These are phyloP conservation scores for Rapana venosa DNA, from an alignment of 2,888 invertebrate species.

Conservation along the genomic window DNA sequence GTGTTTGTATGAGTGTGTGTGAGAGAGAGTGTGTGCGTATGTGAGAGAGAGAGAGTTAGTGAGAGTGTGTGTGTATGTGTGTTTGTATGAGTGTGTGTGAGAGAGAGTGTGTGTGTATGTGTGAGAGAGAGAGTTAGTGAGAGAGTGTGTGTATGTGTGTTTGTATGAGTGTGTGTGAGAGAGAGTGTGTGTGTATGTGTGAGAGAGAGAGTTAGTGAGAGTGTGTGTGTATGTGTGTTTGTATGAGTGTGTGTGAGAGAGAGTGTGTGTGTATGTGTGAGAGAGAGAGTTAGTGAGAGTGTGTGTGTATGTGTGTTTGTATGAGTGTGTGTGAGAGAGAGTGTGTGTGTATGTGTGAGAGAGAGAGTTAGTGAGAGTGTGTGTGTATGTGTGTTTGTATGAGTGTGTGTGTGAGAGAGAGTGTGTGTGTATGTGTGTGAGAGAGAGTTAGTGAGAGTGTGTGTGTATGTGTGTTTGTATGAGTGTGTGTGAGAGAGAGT, in stretches of 20 bases:
- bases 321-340: too few species aligned
- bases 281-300: too few species aligned
- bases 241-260: not conserved
- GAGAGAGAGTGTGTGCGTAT: too few species aligned
- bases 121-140: not conserved
- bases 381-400: not conserved
- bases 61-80: not conserved
- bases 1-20: not conserved
- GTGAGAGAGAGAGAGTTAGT: too few species aligned
- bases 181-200: too few species aligned
- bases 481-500: not conserved
- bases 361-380: not conserved
- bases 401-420: conserved; percentile 8
- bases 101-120: not conserved
- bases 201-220: too few species aligned
- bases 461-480: not conserved
- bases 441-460: not conserved
- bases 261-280: not conserved
- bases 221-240: not conserved
- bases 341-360: not conserved
- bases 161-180: not conserved
- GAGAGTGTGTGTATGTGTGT: not conserved
- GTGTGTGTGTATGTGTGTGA: not conserved
- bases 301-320: not conserved
- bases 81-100: not conserved